A percentile compares a stretch with the other conserved stretches of the same genome.
Evolutionary conservation across 1,140 invertebrate species (phyloP).

Genomic region (Araneus ventricosus): DNA sequence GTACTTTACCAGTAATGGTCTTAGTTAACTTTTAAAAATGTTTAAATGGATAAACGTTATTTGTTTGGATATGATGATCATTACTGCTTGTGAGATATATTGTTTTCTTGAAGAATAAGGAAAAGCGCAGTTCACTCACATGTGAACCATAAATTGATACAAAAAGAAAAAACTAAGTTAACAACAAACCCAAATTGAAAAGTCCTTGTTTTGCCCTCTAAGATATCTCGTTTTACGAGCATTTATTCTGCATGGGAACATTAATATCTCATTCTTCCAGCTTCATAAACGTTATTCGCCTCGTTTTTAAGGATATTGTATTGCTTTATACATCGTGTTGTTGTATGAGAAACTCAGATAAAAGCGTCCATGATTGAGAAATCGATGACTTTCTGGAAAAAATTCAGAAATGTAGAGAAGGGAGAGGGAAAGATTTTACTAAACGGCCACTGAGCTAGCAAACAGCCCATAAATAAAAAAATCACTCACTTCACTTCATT

Average conservation of each 20-base stretch:
- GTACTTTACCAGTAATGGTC: no score
- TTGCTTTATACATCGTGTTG: not conserved
- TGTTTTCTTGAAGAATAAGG: no score
- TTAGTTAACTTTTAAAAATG: no score
- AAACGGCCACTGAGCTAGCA: constrained; percentile 40
- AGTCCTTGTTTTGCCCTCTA: not conserved
- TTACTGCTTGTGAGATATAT: no score
- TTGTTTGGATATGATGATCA: no score
- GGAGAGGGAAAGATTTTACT: not conserved
- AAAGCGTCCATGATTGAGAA: not conserved
- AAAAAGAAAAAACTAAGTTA: not conserved
- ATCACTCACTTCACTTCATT: constrained; percentile 45
- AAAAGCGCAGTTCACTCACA: no score
- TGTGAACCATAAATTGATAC: no score
- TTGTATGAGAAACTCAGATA: not conserved
- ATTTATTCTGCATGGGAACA: not conserved
- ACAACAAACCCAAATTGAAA: not conserved
- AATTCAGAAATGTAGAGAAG: not conserved
- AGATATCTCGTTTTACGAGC: not conserved
- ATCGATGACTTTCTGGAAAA: not conserved
- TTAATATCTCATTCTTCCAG: not conserved
- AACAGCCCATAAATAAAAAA: constrained; percentile 50
- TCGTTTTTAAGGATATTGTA: not conserved
- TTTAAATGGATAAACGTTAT: no score
- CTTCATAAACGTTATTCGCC: not conserved